A percentile compares a stretch with the other conserved stretches of the same genome.
These are phyloP conservation scores for Microcaecilia unicolor DNA, from an alignment of 2,797 vertebrate species.

Conservation along the genomic window DNA sequence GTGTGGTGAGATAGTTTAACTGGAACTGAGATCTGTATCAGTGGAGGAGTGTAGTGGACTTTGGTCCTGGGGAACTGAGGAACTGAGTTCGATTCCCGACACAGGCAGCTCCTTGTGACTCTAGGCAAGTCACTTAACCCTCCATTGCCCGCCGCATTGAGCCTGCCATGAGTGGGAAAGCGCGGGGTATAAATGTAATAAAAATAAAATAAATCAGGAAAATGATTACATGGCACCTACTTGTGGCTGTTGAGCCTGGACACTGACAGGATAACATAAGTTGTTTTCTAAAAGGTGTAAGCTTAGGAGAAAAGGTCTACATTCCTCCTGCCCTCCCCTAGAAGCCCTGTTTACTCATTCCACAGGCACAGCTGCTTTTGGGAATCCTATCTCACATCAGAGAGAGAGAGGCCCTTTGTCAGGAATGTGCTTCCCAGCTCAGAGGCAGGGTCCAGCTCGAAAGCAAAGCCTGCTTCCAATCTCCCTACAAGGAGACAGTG, in stretches of 20 bases:
- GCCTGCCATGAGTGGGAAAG: too few relatives aligned
- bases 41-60: too few relatives aligned
- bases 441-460: neutral
- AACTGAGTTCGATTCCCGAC: too few relatives aligned
- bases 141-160: too few relatives aligned
- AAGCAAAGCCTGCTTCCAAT: neutral
- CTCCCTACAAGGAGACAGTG: slow-evolving; percentile 13
- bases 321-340: neutral
- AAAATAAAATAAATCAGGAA: too few relatives aligned
- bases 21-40: too few relatives aligned
- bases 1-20: too few relatives aligned
- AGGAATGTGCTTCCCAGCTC: slow-evolving; percentile 22
- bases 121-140: too few relatives aligned
- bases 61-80: too few relatives aligned
- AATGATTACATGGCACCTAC: neutral
- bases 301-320: neutral
- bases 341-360: slow-evolving; percentile 14
- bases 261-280: slow-evolving; percentile 7
- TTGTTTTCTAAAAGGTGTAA: slow-evolving; percentile 7
- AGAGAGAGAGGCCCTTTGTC: neutral
- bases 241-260: neutral
- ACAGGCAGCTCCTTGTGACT: too few relatives aligned
- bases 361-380: slow-evolving; percentile 1
- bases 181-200: too few relatives aligned
- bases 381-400: neutral